Base-by-base conservation (phyloP, 1,140 invertebrate species). In the Yoshiicerus persimilis region DNA sequence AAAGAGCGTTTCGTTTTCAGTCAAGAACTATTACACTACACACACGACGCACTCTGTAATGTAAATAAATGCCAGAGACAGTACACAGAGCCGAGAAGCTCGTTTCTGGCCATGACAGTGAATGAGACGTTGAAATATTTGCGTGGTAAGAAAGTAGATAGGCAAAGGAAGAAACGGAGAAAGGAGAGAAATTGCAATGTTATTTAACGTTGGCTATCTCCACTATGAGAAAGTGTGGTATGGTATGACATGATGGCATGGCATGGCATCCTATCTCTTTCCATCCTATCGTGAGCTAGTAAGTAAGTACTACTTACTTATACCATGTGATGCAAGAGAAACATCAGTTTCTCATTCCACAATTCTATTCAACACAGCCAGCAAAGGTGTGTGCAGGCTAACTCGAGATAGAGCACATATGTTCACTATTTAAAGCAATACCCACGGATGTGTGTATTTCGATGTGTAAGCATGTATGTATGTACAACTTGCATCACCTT, bases 71-170 rank as follows among this genome's bases (percentile, higher is more conserved):
- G 75, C 75, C 75, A 80, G 30, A 34, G 75, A 80, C 75, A 80
- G 20, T 20, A 34, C 30, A 38, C 23, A 80, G 75, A 23, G 23
- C 32, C 64, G 16, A 77, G 32, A 38, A 38, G 75, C 32, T 38
- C 75, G 70, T 80, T 80, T 80, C 75, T 80, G 75, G 30, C 30
- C 75, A 80, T 80, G 75, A 80, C 75, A 80, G 75, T 80, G 75
- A 80, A 80, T 80, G 75, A 80, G 75, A 80, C 75, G 75, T 80
- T 80, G 75, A 80, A 80, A 80, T 80, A 80, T 80, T 80, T 80
- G 75, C 34, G 75, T 80, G 75, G 30, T 38, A 80, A 80, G 75
- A 80, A 80, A 80, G 75, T 80, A 38, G 75, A 80, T 80, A 80
- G 75, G 75, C 32, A 34, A 80, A 23, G 75, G 75, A 80, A 80